A percentile compares a stretch with the other conserved stretches of the same genome.
Conservation (phyloP, 1,140 invertebrate genomes). For the Drosophila pachea region DNA sequence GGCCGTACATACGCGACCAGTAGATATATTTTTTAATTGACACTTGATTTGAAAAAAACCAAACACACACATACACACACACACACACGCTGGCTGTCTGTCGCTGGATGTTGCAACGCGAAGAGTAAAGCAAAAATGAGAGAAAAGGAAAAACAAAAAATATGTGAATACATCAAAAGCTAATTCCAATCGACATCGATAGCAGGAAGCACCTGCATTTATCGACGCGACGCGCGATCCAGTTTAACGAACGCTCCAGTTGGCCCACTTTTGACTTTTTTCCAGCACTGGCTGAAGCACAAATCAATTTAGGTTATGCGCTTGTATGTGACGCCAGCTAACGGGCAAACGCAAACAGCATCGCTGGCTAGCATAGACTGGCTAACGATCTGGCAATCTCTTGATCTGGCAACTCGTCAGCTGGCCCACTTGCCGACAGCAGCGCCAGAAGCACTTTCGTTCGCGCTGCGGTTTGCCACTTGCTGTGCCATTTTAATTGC, state of each 20-base stretch:
- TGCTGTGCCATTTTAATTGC: constrained; percentile 24
- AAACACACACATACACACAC: background rate
- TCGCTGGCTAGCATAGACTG: constrained; percentile 8
- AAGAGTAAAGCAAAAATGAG: background rate
- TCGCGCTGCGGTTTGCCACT: constrained; percentile 2
- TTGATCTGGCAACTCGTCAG: constrained; percentile 8
- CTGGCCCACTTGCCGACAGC: constrained; percentile 41
- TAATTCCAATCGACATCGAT: constrained; percentile 22
- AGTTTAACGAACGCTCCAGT: constrained; percentile 33
- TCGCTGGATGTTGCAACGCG: constrained; percentile 8
- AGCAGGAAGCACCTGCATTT: constrained; percentile 39
- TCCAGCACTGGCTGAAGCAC: constrained; percentile 24
- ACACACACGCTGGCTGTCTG: background rate
- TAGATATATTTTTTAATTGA: constrained; percentile 52
- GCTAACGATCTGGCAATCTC: constrained; percentile 5
- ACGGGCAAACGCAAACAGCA: constrained; percentile 22
- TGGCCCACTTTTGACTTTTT: constrained; percentile 30
- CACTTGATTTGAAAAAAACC: constrained; percentile 35
- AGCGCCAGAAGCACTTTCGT: constrained; percentile 38
- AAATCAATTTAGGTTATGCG: constrained; percentile 51
- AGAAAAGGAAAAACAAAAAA: constrained; percentile 14
- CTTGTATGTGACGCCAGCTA: constrained; percentile 18
- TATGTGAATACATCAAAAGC: constrained; percentile 19
- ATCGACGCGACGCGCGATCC: constrained; percentile 6
- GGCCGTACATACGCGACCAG: constrained; percentile 1